Conservation (phyloP, 2,797 vertebrate species). For the Sebastes hubbsi region DNA sequence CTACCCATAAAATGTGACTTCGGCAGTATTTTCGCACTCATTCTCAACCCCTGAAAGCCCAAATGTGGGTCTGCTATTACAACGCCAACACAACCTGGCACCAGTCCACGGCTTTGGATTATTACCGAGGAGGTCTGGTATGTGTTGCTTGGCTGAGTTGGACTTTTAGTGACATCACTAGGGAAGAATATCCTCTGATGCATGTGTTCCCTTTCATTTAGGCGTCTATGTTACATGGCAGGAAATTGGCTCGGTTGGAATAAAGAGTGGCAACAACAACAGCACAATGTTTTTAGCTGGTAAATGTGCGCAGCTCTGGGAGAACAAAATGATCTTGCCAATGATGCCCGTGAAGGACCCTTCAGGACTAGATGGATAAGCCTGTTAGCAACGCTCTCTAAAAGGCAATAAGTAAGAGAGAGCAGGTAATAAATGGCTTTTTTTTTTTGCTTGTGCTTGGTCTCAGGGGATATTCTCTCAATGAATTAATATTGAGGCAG, state of each 20-base stretch:
- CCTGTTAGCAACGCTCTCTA: slow-evolving; percentile 76
- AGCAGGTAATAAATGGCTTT: slow-evolving; percentile 75
- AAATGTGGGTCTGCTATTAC: slow-evolving; percentile 57
- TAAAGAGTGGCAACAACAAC: slow-evolving; percentile 13
- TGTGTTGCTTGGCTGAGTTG: slow-evolving; percentile 53
- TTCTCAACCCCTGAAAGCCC: slow-evolving; percentile 30
- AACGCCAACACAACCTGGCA: slow-evolving; percentile 62
- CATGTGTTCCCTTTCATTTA: slow-evolving; percentile 28
- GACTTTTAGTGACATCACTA: slow-evolving; percentile 58
- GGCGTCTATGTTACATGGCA: slow-evolving; percentile 5
- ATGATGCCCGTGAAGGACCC: slow-evolving; percentile 62
- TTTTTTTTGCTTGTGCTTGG: slow-evolving; percentile 36
- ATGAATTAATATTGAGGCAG: slow-evolving; percentile 80
- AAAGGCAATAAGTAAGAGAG: slow-evolving; percentile 72
- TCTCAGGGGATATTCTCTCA: slow-evolving; percentile 73
- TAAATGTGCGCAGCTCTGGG: slow-evolving; percentile 38
- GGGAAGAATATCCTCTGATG: slow-evolving; percentile 38
- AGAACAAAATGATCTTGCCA: slow-evolving; percentile 62
- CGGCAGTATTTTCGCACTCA: slow-evolving; percentile 6
- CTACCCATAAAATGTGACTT: neutral
- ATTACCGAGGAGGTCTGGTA: slow-evolving; percentile 72
- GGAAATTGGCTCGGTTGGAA: neutral
- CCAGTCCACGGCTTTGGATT: slow-evolving; percentile 48
- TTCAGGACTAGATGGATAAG: slow-evolving; percentile 73
- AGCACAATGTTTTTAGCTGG: slow-evolving; percentile 15